Percentiles rank a stretch among this genome's conserved stretches.
phyloP scores from a whole-genome alignment of 1,140 invertebrate genomes.

The Patella vulgata region DNA sequence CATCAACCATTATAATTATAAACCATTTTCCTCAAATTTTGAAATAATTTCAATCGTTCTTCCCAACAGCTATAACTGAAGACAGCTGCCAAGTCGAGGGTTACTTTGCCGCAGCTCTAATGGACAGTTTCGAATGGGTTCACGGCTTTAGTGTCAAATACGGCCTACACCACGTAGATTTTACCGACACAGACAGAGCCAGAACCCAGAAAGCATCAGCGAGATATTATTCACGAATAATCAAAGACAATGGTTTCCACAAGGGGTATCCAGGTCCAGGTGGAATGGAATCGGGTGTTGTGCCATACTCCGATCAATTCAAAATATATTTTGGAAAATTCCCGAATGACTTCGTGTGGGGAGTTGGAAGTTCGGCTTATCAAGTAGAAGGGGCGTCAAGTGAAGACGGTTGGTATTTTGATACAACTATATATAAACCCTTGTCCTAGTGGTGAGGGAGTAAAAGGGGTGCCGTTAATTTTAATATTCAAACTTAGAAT shows the following conservation, averaged over 20 bases:
- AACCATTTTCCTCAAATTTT: too few species aligned
- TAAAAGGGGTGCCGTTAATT: too few species aligned
- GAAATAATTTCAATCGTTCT: not conserved
- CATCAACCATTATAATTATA: too few species aligned
- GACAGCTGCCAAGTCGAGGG: slow-evolving; percentile 75
- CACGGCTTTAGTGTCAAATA: slow-evolving; percentile 72
- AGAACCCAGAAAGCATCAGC: slow-evolving; percentile 79
- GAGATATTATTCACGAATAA: slow-evolving; percentile 42
- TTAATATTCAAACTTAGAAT: too few species aligned
- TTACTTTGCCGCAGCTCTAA: slow-evolving; percentile 79
- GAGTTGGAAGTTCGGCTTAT: slow-evolving; percentile 64
- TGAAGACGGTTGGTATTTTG: slow-evolving; percentile 55
- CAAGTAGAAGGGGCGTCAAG: slow-evolving; percentile 67
- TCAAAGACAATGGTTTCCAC: slow-evolving; percentile 45
- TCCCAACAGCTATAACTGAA: slow-evolving; percentile 61
- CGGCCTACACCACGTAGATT: slow-evolving; percentile 81
- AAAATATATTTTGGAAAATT: slow-evolving; percentile 35
- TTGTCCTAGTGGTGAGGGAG: too few species aligned
- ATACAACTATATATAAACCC: too few species aligned
- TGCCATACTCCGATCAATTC: not conserved
- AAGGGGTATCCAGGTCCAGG: not conserved
- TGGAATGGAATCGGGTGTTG: not conserved
- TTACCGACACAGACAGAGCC: slow-evolving; percentile 72
- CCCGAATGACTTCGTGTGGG: slow-evolving; percentile 63
- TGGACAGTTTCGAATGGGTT: slow-evolving; percentile 85